These are phyloP conservation scores for Ceratoteleas bidentatus DNA, from an alignment of 1,140 invertebrate species.

Conservation along the genomic window DNA sequence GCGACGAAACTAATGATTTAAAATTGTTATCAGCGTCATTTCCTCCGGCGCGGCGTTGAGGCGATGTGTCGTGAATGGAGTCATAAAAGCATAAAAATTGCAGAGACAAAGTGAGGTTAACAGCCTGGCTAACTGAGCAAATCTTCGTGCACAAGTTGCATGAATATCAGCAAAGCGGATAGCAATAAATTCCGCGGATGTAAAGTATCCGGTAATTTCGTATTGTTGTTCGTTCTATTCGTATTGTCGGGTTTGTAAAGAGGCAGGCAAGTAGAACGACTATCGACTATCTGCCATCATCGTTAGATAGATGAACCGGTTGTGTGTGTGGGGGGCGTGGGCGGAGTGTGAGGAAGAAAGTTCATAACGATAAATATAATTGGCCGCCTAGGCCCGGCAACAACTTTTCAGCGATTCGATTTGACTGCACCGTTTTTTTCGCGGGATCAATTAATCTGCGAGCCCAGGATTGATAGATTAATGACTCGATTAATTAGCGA, in stretches of 20 bases:
- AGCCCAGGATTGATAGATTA: slow-evolving; percentile 52
- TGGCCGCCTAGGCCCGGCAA: slow-evolving; percentile 37
- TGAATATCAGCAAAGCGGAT: slow-evolving; percentile 67
- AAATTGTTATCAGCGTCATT: slow-evolving; percentile 60
- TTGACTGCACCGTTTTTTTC: slow-evolving; percentile 37
- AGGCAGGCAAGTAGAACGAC: slow-evolving; percentile 69
- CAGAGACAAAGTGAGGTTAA: slow-evolving; percentile 65
- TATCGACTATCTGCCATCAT: slow-evolving; percentile 69
- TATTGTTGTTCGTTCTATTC: slow-evolving; percentile 70
- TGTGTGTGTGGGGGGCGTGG: slow-evolving; percentile 16
- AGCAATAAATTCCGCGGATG: slow-evolving; percentile 69
- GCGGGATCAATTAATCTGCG: slow-evolving; percentile 52
- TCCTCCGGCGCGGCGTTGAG: slow-evolving; percentile 33
- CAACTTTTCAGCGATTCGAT: slow-evolving; percentile 47
- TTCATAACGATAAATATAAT: slow-evolving; percentile 67
- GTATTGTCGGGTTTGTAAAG: slow-evolving; percentile 68
- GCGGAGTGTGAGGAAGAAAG: slow-evolving; percentile 42
- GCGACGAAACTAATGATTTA: slow-evolving; percentile 34
- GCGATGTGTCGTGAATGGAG: slow-evolving; percentile 58
- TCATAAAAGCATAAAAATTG: slow-evolving; percentile 66
- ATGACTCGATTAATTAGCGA: slow-evolving; percentile 53
- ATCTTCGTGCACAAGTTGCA: slow-evolving; percentile 67
- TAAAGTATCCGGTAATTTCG: slow-evolving; percentile 70
- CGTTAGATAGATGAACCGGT: slow-evolving; percentile 67
- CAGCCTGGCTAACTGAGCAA: slow-evolving; percentile 66